Base-by-base conservation (phyloP, 2,113 vertebrate genomes). In the Protomyctophum bolini region DNA sequence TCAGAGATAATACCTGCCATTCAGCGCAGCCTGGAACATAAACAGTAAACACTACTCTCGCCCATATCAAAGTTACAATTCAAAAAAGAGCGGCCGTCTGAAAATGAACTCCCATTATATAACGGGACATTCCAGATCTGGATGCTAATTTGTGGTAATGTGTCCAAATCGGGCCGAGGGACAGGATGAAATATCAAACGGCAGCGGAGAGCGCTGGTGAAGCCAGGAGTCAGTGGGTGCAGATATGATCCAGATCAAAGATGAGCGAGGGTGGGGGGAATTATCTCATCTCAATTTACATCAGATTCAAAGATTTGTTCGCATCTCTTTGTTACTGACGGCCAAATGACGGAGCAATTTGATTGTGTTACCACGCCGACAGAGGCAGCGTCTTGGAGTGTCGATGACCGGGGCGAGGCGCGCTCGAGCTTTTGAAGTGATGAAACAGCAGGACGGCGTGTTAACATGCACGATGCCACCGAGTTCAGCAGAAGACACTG, bases 241-340 rank as follows among this genome's bases (percentile, higher is more conserved):
- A 80, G 75, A 86, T 82, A 76, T 57, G 70, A 61, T 12, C 12
- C 73, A 85, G 85, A 87, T 91, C 84, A 88, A 91, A 89, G 77
- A 79, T 79, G 48, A 46, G 49, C 1, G 33, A 41, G 33, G 33
- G 33, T 41, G 33, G 33, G 67, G 7, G 63, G 73, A 81, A 87
- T 78, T 77, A 84, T 74, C 66, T 72, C 60, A 79, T 41, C 80
- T 84, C 75, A 65, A 81, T 8, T 86, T 84, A 83, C 81, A 85
- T 75, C 78, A 83, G 76, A 75, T 82, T 66, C 61, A 12, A 55
- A 77, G 83, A 83, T 79, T 76, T 74, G 33, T 2, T 79, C 77
- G 2, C 55, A 64, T 1, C 58, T 81, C 73, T 86, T 81, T 85
- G 83, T 82, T 69, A 7, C 33, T 41, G 74, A 66, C 62, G 67